A percentile compares a stretch with the other conserved stretches of the same genome.
phyloP scores from a whole-genome alignment of 2,113 vertebrate species.

The Protobothrops mucrosquamatus region DNA sequence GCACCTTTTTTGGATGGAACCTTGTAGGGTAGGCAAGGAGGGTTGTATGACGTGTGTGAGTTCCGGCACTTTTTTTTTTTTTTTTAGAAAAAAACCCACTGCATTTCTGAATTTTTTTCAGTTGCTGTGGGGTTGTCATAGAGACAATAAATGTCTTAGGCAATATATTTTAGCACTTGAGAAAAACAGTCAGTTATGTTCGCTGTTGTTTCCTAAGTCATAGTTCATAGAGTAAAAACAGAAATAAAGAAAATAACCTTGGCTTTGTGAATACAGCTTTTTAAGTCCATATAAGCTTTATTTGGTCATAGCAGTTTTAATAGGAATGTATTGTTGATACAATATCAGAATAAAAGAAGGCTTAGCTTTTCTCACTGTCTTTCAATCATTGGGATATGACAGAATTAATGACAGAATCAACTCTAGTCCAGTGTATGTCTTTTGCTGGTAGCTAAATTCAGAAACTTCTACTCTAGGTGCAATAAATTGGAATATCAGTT shows the following conservation, averaged over 20 bases:
- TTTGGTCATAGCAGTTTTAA: neutral
- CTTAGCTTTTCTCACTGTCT: neutral
- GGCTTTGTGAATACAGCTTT: neutral
- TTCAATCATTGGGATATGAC: neutral
- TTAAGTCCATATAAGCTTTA: neutral
- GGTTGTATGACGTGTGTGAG: too few species aligned
- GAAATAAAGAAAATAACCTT: neutral
- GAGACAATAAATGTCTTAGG: constrained; percentile 11
- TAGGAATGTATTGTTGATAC: neutral
- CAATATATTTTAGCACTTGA: neutral
- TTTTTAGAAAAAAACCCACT: too few species aligned
- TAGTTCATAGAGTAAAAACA: neutral
- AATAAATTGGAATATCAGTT: neutral
- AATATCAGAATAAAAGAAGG: neutral
- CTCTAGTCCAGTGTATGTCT: neutral
- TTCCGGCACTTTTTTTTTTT: too few species aligned
- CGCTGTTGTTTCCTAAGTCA: neutral
- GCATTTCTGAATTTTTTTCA: neutral
- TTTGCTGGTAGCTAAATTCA: neutral
- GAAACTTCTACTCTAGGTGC: neutral
- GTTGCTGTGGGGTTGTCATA: neutral
- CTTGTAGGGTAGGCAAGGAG: too few species aligned
- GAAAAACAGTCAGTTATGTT: neutral
- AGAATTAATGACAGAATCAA: too few species aligned
- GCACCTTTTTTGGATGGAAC: too few species aligned